phyloP scores from a whole-genome alignment of 2,888 invertebrate species.

The Chymomyza procnemis region DNA sequence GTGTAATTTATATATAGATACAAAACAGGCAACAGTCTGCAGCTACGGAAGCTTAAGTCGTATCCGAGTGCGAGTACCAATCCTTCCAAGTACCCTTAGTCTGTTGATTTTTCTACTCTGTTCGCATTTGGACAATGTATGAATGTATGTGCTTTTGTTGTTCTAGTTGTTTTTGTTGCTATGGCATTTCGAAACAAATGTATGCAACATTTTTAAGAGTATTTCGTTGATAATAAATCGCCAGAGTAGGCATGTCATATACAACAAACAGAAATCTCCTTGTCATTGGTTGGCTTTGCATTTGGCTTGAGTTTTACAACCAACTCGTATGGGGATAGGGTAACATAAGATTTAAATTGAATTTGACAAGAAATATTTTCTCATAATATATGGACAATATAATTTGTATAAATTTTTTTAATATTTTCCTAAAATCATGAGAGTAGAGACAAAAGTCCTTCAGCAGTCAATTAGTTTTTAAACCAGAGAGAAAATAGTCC shows the following conservation, averaged over 20 bases:
- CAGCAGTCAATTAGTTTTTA: too few relatives aligned
- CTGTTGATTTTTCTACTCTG: constrained; percentile 29
- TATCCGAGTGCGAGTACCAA: background rate
- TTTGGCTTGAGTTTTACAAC: background rate
- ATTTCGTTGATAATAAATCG: constrained; percentile 77
- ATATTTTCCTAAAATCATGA: too few relatives aligned
- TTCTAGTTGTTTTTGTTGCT: constrained; percentile 11
- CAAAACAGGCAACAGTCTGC: constrained; percentile 8
- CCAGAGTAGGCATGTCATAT: constrained; percentile 63
- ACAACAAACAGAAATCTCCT: background rate
- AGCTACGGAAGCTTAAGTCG: background rate
- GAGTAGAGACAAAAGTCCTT: too few relatives aligned
- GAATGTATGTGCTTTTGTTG: too few relatives aligned
- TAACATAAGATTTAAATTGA: background rate
- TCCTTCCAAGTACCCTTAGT: constrained; percentile 21
- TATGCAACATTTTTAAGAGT: constrained; percentile 67
- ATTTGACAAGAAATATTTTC: background rate
- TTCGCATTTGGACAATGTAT: constrained; percentile 31
- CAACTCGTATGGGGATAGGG: background rate
- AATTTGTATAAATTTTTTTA: too few relatives aligned
- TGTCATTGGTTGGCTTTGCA: background rate
- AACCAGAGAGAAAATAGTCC: too few relatives aligned
- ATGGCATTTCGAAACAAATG: constrained; percentile 16
- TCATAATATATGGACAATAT: too few relatives aligned
- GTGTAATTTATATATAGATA: constrained; percentile 62